Evolutionary conservation across 1,140 invertebrate genomes (phyloP).

Genomic region (Aradophagus sp.): DNA sequence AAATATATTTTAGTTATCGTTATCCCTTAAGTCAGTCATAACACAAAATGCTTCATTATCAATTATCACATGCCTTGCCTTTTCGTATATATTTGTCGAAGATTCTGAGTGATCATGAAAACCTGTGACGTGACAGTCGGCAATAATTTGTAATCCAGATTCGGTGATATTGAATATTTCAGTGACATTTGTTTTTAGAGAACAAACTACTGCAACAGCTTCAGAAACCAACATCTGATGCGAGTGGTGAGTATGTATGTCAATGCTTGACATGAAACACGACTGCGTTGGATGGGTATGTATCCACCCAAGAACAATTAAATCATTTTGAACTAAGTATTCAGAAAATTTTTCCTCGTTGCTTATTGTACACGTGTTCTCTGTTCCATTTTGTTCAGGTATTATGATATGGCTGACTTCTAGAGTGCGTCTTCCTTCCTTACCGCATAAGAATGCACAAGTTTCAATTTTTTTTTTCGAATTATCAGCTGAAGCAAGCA

Average conservation of each 20-base stretch:
- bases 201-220: background rate
- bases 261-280: conserved; percentile 6
- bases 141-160: background rate
- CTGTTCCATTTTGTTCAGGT: conserved; percentile 1
- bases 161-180: background rate
- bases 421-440: too few relatives aligned
- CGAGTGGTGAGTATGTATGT: conserved; percentile 1
- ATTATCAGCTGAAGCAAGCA: background rate
- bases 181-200: background rate
- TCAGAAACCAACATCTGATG: background rate
- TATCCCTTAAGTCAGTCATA: too few relatives aligned
- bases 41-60: too few relatives aligned
- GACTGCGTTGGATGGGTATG: conserved; percentile 4
- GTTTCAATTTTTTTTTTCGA: conserved; percentile 3
- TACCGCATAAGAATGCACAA: background rate
- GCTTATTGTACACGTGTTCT: background rate
- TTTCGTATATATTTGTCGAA: too few relatives aligned
- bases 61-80: too few relatives aligned
- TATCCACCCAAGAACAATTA: conserved; percentile 2
- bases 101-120: background rate
- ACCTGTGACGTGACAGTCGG: background rate
- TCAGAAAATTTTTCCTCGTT: background rate
- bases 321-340: background rate
- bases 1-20: too few relatives aligned
- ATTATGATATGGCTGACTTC: background rate